A percentile compares a stretch with the other conserved stretches of the same genome.
Evolutionary conservation across 2,113 vertebrate genomes (phyloP).

Genomic region (Trachemys scripta): DNA sequence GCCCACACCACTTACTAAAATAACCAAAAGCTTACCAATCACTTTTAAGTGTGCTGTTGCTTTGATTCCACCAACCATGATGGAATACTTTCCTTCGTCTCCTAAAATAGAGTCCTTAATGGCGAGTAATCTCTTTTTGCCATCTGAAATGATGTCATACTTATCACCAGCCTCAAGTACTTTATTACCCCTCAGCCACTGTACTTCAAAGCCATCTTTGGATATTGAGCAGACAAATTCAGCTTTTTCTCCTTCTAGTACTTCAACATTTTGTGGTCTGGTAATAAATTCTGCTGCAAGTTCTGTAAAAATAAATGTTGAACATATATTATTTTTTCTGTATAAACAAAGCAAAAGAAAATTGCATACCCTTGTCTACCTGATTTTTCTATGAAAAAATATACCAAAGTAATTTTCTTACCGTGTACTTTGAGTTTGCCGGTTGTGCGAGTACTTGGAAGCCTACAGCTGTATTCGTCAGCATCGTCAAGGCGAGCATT

Average conservation of each 20-base stretch:
- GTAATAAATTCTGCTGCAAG: conserved; percentile 96
- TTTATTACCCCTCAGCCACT: conserved; percentile 89
- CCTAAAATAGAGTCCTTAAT: conserved; percentile 87
- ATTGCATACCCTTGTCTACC: neutral
- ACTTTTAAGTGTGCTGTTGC: conserved; percentile 90
- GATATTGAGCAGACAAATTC: conserved; percentile 95
- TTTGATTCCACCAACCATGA: conserved; percentile 87
- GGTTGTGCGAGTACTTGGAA: conserved; percentile 86
- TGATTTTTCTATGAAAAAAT: neutral
- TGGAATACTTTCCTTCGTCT: conserved; percentile 90
- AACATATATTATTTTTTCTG: neutral
- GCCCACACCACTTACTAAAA: neutral
- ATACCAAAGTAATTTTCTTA: conserved; percentile 65
- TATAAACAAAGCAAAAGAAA: neutral
- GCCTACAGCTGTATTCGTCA: conserved; percentile 90
- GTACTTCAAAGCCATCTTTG: conserved; percentile 91
- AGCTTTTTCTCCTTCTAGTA: conserved; percentile 94
- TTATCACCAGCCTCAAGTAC: conserved; percentile 89
- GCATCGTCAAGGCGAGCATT: conserved; percentile 90
- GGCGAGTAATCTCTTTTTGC: conserved; percentile 90
- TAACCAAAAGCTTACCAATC: conserved; percentile 85
- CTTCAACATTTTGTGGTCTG: conserved; percentile 90
- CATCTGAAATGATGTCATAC: conserved; percentile 90
- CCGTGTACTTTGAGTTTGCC: conserved; percentile 91
- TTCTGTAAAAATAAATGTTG: conserved; percentile 80